Conservation (phyloP, 35 echinoderm and acorn worm genomes). For the Diadema setosum region DNA sequence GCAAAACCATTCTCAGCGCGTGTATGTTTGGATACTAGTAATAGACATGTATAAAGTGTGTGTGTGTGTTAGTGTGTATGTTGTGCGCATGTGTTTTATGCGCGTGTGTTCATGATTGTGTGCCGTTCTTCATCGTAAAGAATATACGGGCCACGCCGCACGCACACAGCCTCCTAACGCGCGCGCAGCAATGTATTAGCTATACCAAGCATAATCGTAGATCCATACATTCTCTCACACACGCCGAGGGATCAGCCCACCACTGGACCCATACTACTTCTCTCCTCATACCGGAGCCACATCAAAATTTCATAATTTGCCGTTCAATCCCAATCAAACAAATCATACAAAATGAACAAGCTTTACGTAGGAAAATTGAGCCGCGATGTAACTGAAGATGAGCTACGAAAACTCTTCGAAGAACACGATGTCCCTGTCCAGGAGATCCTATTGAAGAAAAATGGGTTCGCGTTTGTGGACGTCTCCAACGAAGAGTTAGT, state of each 20-base stretch:
- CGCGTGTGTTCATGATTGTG: too few species aligned
- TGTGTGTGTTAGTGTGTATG: too few species aligned
- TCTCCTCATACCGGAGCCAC: slow-evolving; percentile 14
- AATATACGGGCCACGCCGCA: too few species aligned
- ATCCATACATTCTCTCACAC: too few species aligned
- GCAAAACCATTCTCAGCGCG: too few species aligned
- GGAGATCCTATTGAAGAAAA: slow-evolving; percentile 10
- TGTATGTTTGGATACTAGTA: too few species aligned
- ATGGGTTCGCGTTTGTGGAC: slow-evolving; percentile 15
- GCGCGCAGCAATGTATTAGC: too few species aligned
- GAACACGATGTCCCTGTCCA: neutral
- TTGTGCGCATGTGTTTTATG: too few species aligned
- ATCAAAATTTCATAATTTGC: slow-evolving; percentile 3
- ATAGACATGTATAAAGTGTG: too few species aligned
- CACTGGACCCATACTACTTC: neutral
- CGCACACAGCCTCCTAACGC: too few species aligned
- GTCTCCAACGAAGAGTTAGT: slow-evolving; percentile 11
- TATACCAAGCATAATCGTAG: too few species aligned
- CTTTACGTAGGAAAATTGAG: slow-evolving; percentile 12
- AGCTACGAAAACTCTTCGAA: slow-evolving; percentile 22
- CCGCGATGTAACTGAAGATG: slow-evolving; percentile 14
- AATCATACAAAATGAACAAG: slow-evolving; percentile 24
- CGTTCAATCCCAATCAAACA: neutral
- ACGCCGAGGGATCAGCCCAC: neutral
- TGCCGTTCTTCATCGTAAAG: too few species aligned